Evolutionary conservation across 1,140 invertebrate genomes (phyloP), one percentile per base, ranked within the genome.

Genomic region (Chelonus insularis): DNA sequence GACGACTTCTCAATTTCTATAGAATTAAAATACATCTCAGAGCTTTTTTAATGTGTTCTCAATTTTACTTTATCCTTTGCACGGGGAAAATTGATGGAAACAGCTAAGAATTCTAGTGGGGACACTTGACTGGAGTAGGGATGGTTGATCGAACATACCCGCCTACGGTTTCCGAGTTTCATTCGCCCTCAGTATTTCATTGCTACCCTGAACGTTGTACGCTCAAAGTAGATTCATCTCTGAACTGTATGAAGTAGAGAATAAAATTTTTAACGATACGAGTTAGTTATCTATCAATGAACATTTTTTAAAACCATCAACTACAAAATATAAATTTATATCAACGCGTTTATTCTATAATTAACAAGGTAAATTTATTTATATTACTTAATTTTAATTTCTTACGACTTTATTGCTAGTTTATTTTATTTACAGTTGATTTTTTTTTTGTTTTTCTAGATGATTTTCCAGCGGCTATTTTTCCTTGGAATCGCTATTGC

Each of bases 91-190:
- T 43, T 45, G 23, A 20, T 39, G 39, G 54, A 52, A 43, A 50
- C 48, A 34, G 50, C 41, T 14, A 32, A 25, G 36, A 41, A 37
- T 51, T 18, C 12, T 36, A 34, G 63, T 34, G 43, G 56, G 64
- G 64, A 57, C 29, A 43, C 25, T 9, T 45, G 34, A 11, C 39
- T 45, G 50, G 60, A 50, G 64, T 71, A 67, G 72, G 71, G 70
- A 63, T 72, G 72, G 71, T 71, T 72, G 73, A 75, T 75, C 73
- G 73, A 75, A 72, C 73, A 69, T 72, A 67, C 61, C 66, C 63
- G 34, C 56, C 67, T 52, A 57, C 60, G 55, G 66, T 68, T 72
- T 71, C 69, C 64, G 67, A 60, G 66, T 66, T 61, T 68, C 60
- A 62, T 67, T 63, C 57, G 54, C 62, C 64, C 63, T 48, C 9